These are phyloP conservation scores for Phallusia fumigata DNA, from an alignment of 23 tunicate genomes.

Conservation along the genomic window DNA sequence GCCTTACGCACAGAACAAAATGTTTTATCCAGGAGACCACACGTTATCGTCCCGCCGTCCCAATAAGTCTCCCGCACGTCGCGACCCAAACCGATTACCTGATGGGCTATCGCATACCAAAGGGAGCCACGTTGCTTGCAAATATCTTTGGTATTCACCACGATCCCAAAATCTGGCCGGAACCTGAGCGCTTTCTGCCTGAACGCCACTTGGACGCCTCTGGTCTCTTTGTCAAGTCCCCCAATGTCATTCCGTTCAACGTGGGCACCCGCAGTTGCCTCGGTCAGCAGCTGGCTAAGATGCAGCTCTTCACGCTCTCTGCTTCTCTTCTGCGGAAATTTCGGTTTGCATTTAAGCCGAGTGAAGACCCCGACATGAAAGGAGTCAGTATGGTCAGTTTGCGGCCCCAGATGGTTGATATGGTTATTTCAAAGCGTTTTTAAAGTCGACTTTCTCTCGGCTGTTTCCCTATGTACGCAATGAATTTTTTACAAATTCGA, in stretches of 20 bases:
- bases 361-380: slow-evolving; percentile 36
- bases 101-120: slow-evolving; percentile 51
- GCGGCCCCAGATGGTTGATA: slow-evolving; percentile 21
- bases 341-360: slow-evolving; percentile 28
- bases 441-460: not conserved
- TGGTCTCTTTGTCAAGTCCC: slow-evolving; percentile 56
- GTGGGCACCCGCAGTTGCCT: slow-evolving; percentile 61
- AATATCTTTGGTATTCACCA: slow-evolving; percentile 55
- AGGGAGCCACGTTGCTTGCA: slow-evolving; percentile 36
- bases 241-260: slow-evolving; percentile 36
- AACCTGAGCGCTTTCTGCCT: slow-evolving; percentile 59
- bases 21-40: slow-evolving; percentile 53
- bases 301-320: slow-evolving; percentile 52
- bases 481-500: no score
- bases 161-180: slow-evolving; percentile 50
- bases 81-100: slow-evolving; percentile 28
- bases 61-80: slow-evolving; percentile 46
- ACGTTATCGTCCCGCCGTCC: slow-evolving; percentile 46
- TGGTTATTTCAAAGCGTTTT: slow-evolving; percentile 18
- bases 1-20: no score
- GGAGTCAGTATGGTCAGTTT: slow-evolving; percentile 36
- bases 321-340: slow-evolving; percentile 47
- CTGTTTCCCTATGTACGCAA: no score
- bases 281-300: slow-evolving; percentile 64
- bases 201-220: slow-evolving; percentile 45